Percentiles rank a stretch among this genome's conserved stretches.
phyloP scores from a whole-genome alignment of 2,113 vertebrate genomes.

The Tyto alba region DNA sequence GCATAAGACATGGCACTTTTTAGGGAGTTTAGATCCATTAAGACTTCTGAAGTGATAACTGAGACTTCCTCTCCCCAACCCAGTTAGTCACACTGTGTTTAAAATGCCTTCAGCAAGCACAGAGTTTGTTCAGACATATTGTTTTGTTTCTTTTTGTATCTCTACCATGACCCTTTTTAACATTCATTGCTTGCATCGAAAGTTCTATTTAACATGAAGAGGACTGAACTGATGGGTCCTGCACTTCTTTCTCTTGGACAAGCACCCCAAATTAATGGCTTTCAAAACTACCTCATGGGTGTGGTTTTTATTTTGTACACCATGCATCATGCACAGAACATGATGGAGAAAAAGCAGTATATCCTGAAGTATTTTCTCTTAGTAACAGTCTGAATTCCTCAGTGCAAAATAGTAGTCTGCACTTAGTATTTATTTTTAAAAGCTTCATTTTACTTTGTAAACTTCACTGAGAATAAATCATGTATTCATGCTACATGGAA shows the following conservation, averaged over 20 bases:
- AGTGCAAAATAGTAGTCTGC: not conserved
- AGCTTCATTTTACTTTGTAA: not conserved
- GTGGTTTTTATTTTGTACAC: not conserved
- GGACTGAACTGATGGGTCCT: not conserved
- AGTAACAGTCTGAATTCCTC: not conserved
- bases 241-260: not conserved
- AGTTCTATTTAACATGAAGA: not conserved
- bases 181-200: not conserved
- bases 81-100: not conserved
- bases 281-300: not conserved
- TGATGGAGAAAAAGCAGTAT: not conserved
- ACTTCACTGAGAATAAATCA: not conserved
- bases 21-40: not conserved
- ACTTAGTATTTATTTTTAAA: not conserved
- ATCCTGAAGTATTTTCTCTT: not conserved
- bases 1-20: not conserved
- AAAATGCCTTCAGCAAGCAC: not conserved
- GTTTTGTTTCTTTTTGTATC: not conserved
- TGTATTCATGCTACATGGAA: not conserved
- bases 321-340: rapidly evolving
- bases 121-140: not conserved
- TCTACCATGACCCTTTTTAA: not conserved
- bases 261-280: not conserved
- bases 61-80: not conserved
- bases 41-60: not conserved